Evolutionary conservation across 2,888 invertebrate genomes (phyloP).

Genomic region (Oligia fasciuncula): DNA sequence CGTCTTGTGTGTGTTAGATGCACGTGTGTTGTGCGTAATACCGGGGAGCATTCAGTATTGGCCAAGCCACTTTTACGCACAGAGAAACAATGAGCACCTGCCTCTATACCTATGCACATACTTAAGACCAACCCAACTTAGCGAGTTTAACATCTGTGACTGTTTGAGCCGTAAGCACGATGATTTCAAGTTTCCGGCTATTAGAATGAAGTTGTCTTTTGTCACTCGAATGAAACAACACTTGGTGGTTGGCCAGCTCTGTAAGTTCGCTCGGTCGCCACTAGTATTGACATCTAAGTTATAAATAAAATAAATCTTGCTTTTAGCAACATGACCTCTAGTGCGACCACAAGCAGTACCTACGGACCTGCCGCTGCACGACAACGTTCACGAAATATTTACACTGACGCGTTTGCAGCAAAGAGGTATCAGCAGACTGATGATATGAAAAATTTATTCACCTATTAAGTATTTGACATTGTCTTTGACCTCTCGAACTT

Average conservation of each 20-base stretch:
- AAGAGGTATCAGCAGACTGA: not conserved
- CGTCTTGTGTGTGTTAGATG: not conserved
- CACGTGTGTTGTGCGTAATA: not conserved
- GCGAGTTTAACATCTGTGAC: not conserved
- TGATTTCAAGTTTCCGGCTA: not conserved
- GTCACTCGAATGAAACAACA: not conserved
- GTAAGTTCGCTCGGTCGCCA: not conserved
- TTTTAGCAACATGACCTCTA: constrained; percentile 61
- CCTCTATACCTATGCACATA: not conserved
- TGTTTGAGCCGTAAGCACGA: too few species aligned
- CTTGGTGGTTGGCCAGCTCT: not conserved
- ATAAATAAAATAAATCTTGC: constrained; percentile 35
- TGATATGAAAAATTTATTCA: not conserved
- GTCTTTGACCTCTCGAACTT: not conserved
- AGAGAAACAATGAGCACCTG: not conserved
- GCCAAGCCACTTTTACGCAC: not conserved
- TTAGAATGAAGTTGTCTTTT: not conserved
- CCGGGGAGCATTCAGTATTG: not conserved
- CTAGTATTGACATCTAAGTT: not conserved
- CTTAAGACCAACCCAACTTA: not conserved
- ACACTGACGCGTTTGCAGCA: not conserved
- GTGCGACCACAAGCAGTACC: constrained; percentile 46
- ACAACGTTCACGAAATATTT: not conserved
- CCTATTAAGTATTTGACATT: not conserved
- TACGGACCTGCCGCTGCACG: constrained; percentile 19